Percentiles rank a stretch among this genome's conserved stretches.
Conservation (phyloP, 2,888 invertebrate species). For the Lasioglossum zephyrum region DNA sequence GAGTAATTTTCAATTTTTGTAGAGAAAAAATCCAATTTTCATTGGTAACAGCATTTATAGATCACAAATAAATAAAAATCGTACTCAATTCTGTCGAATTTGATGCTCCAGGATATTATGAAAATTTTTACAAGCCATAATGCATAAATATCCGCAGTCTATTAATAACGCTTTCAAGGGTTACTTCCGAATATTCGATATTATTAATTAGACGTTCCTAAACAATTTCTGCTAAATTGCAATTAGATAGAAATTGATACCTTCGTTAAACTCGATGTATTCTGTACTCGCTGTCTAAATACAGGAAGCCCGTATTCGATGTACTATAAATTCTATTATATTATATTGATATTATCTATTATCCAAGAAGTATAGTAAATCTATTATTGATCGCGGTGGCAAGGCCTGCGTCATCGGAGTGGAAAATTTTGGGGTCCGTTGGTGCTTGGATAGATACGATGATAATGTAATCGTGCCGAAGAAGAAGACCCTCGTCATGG, state of each 20-base stretch:
- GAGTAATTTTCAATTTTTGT: too few relatives aligned
- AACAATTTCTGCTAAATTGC: neutral
- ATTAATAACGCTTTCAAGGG: neutral
- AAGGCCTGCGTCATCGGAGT: conserved; percentile 12
- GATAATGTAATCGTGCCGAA: conserved; percentile 21
- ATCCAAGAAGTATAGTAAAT: neutral
- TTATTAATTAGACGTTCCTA: neutral
- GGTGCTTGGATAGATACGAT: neutral
- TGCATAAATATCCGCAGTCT: too few relatives aligned
- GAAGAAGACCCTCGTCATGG: neutral
- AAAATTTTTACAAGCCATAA: too few relatives aligned
- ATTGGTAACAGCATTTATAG: too few relatives aligned
- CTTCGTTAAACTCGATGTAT: neutral
- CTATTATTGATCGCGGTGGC: neutral
- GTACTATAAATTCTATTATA: neutral
- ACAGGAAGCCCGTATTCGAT: neutral
- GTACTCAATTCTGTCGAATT: too few relatives aligned
- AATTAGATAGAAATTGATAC: neutral
- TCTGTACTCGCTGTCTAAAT: neutral
- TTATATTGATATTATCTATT: neutral
- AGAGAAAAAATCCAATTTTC: too few relatives aligned
- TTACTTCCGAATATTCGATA: neutral
- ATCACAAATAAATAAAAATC: too few relatives aligned
- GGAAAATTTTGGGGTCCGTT: conserved; percentile 41
- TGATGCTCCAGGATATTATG: too few relatives aligned